Evolutionary conservation across 1,140 invertebrate genomes (phyloP).

Genomic region (Heliconius hewitsoni): DNA sequence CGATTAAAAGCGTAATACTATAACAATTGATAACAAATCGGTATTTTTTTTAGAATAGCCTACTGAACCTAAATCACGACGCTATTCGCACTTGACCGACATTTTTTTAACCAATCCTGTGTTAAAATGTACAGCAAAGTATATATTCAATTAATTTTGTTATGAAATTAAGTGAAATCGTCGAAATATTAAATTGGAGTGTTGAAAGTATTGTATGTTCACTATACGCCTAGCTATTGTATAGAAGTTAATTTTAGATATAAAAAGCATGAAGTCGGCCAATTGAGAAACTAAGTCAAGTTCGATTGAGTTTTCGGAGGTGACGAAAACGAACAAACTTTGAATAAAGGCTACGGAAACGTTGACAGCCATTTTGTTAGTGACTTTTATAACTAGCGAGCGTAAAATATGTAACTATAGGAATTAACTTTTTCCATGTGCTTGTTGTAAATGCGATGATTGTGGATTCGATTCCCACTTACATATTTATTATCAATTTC

Average conservation of each 20-base stretch:
- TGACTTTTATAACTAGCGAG: too few relatives aligned
- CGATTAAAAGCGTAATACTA: constrained; percentile 14
- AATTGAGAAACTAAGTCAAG: constrained; percentile 65
- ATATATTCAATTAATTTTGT: constrained; percentile 69
- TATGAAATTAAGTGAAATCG: constrained; percentile 74
- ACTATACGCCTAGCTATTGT: constrained; percentile 41
- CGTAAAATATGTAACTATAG: background rate
- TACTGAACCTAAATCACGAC: constrained; percentile 38
- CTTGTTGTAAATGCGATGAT: too few relatives aligned
- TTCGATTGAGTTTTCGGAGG: constrained; percentile 49
- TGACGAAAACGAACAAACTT: constrained; percentile 52
- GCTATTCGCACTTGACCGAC: constrained; percentile 46
- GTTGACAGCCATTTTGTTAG: background rate
- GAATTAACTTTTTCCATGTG: too few relatives aligned
- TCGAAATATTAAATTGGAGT: constrained; percentile 70
- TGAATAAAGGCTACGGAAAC: constrained; percentile 11
- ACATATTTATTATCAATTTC: too few relatives aligned
- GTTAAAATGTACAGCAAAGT: constrained; percentile 50
- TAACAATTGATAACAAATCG: background rate
- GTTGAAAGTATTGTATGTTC: constrained; percentile 55
- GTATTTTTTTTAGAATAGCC: background rate
- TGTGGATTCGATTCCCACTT: too few relatives aligned
- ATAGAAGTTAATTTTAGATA: constrained; percentile 44
- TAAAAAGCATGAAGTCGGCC: constrained; percentile 65
- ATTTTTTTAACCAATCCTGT: constrained; percentile 60